Base-by-base conservation (phyloP, 1,140 invertebrate genomes). In the Zaprionus gabonicus region DNA sequence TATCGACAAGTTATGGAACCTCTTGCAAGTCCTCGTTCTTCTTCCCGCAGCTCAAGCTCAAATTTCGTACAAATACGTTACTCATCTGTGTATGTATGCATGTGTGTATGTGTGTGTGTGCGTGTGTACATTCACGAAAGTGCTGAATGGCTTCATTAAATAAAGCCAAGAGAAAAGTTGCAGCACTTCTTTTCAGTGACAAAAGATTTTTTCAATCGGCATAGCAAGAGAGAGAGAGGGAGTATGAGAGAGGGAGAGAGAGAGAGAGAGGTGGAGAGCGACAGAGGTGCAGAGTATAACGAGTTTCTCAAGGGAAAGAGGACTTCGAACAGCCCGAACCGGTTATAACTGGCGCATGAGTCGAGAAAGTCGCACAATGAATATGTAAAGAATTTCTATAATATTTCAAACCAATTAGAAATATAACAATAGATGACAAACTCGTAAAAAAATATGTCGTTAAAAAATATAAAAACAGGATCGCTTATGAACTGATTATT, bases 71-170 rank as follows among this genome's bases (percentile, higher is more conserved):
- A n/a, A 7, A 58, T 12, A 17, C 28, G 23, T 31, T 38, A 17
- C n/a, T 17, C 41, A 44, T 17, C 2, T 4, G 7, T 7, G 28
- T 3, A 6, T 17, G n/a, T 73, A 34, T 44, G 23, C 59, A 9
- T 25, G 28, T 59, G 4, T 38, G 36, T n/a, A 5, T 6, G 4
- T 38, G n/a, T 38, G 25, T 72, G 25, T 15, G 36, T 67, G 46
- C 10, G 36, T 58, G 17, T 46, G 36, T 13, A 7, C 13, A 15
- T 15, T 17, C n/a, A 46, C 41, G 55, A 49, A 49, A 59, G 28
- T 60, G 46, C 17, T 71, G 78, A 87, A 86, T 86, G 78, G 73
- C 82, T 87, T 87, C 75, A 87, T 87, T 88, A 76, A 68, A 28
- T 88, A 76, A 68, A 28, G 51, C 17, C 23, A 53, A 12, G n/a